Evolutionary conservation across 2,797 vertebrate species (phyloP), one percentile per base, ranked within the genome.

Genomic region (Anas capensis): DNA sequence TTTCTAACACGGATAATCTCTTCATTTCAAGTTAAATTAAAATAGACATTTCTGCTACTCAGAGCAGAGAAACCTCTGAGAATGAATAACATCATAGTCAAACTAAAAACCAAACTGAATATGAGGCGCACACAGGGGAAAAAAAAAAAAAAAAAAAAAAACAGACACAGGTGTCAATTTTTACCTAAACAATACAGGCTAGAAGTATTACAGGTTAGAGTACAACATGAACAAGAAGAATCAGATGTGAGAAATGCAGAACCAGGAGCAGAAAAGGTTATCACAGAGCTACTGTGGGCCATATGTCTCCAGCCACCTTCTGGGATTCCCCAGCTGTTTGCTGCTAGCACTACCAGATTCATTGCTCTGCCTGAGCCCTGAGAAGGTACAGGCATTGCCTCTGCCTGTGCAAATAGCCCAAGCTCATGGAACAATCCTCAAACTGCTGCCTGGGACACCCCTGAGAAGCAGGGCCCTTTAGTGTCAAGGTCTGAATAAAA

Each of bases 21-120:
- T 38, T 89, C n/a, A 40, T 81, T 92, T 94, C 46, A 88, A 80
- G 23, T 66, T 33, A 81, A 80, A 85, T 77, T 73, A 66, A 91
- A 94, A 84, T 7, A 86, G 26, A 8, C 48, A 70, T 14, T 89
- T 84, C 26, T 23, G 6, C 18, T 79, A 27, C 34, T 87, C 33
- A 77, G 82, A 61, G 18, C 0, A 0, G 64, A 66, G 24, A 60
- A 79, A 77, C 27, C 76, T 77, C 58, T 51, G 38, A 62, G n/a
- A 90, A 75, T 26, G 4, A 65, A 14, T 33, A 66, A 24, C 27
- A 40, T 26, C 42, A 51, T 0, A 73, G 18, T 33, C 33, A 76
- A 70, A 56, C 27, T 34, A 11, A 34, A 70, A 78, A 86, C 26
- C 27, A 49, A 85, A 53, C 1, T 60, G 33, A 84, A 53, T 19